These are phyloP conservation scores for Brachionus angularis DNA, from an alignment of 1,140 invertebrate genomes.

Conservation along the genomic window DNA sequence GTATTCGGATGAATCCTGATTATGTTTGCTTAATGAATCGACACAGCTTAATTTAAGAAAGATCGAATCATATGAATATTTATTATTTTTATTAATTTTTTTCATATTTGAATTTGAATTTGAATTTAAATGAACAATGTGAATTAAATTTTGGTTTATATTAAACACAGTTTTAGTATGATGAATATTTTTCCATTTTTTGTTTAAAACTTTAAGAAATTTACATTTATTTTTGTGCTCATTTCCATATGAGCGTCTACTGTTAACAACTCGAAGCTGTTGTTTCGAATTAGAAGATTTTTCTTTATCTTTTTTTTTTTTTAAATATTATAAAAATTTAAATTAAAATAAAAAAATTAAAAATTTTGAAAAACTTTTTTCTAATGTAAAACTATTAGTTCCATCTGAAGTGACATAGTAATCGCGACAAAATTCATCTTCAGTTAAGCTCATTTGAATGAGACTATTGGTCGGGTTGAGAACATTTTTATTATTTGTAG, in stretches of 20 bases:
- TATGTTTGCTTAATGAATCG: neutral
- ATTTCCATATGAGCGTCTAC: too few species aligned
- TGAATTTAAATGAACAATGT: neutral
- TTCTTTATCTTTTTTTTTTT: slow-evolving; percentile 2
- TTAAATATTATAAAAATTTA: neutral
- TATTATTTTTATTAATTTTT: neutral
- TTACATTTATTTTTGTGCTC: slow-evolving; percentile 29
- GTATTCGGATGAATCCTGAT: too few species aligned
- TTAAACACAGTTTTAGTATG: slow-evolving; percentile 16
- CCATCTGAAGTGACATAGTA: slow-evolving; percentile 14
- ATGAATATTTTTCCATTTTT: slow-evolving; percentile 36
- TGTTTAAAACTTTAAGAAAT: slow-evolving; percentile 23
- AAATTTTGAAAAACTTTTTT: neutral
- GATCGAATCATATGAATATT: neutral
- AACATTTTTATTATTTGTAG: slow-evolving; percentile 25
- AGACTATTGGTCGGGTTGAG: slow-evolving; percentile 7
- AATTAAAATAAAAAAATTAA: neutral
- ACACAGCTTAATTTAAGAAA: neutral
- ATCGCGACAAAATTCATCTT: slow-evolving; percentile 35
- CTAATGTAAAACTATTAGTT: slow-evolving; percentile 7
- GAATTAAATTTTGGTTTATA: neutral
- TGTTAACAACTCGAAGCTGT: too few species aligned
- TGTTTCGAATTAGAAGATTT: too few species aligned
- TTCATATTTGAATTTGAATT: neutral
- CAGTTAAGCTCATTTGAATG: slow-evolving; percentile 15